Conservation (phyloP, 2,888 invertebrate species). For the Cactoblastis cactorum region DNA sequence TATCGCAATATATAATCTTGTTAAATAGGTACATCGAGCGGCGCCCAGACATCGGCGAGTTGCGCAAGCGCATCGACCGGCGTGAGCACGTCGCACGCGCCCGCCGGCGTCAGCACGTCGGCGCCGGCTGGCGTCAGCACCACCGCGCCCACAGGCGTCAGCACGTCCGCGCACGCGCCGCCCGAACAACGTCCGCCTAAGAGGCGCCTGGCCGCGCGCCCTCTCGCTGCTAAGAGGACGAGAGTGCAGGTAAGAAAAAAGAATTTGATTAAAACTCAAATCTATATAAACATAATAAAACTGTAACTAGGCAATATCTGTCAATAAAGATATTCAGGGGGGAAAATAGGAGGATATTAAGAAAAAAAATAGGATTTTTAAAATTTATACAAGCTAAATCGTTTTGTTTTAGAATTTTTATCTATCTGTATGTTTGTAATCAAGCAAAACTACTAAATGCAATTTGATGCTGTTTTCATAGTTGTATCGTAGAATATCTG, state of each 20-base stretch:
- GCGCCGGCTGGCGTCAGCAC: constrained; percentile 36
- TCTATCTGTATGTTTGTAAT: too few relatives aligned
- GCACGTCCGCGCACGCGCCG: constrained; percentile 47
- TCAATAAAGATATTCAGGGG: too few relatives aligned
- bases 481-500: too few relatives aligned
- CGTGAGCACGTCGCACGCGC: constrained; percentile 38
- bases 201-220: constrained; percentile 59
- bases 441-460: too few relatives aligned
- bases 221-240: constrained; percentile 73
- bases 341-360: too few relatives aligned
- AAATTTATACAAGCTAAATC: too few relatives aligned
- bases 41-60: constrained; percentile 25
- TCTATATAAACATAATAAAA: too few relatives aligned
- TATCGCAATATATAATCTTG: not conserved
- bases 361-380: too few relatives aligned
- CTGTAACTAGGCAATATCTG: too few relatives aligned
- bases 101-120: constrained; percentile 34
- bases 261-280: too few relatives aligned
- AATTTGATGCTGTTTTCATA: too few relatives aligned
- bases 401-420: too few relatives aligned
- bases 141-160: constrained; percentile 27
- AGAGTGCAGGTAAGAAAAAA: constrained; percentile 78
- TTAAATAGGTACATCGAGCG: constrained; percentile 26
- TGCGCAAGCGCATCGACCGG: constrained; percentile 23
- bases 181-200: constrained; percentile 60